Percentiles rank a stretch among this genome's conserved stretches.
Conservation (phyloP, 2,797 vertebrate genomes). For the Pyrocephalus nanus region DNA sequence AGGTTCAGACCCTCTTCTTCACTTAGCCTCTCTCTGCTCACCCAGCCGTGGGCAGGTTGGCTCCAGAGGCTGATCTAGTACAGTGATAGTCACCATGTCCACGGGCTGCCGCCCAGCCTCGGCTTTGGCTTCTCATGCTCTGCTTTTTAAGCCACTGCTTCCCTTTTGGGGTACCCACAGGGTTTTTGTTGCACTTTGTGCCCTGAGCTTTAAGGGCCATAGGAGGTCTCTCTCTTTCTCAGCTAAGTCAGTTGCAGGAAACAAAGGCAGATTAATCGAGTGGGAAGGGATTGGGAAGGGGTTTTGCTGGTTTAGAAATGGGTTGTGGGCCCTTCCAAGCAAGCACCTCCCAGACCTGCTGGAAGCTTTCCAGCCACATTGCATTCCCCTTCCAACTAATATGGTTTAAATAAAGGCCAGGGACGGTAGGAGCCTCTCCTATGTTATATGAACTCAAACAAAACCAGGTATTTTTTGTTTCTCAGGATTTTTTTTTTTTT, state of each 20-base stretch:
- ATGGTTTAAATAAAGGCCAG: neutral
- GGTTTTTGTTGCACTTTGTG: neutral
- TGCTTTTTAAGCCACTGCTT: neutral
- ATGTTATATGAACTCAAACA: neutral
- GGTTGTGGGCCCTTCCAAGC: neutral
- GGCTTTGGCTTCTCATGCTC: neutral
- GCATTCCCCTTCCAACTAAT: neutral
- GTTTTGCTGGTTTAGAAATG: neutral
- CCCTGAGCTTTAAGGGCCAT: neutral
- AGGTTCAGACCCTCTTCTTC: neutral
- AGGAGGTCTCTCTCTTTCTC: neutral
- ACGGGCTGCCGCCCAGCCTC: neutral
- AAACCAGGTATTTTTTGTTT: neutral
- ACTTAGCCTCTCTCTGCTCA: neutral
- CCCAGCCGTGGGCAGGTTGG: neutral
- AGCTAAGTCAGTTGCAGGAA: neutral
- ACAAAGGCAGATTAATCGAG: neutral
- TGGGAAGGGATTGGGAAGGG: neutral
- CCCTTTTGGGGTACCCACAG: neutral
- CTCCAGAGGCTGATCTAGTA: neutral
- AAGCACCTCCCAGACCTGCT: neutral
- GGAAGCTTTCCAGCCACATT: neutral
- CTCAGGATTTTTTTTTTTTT: neutral
- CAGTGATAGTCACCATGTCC: rapidly evolving
- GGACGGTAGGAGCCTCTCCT: neutral